phyloP scores from a whole-genome alignment of 2,888 invertebrate genomes.

The Unio pictorum region DNA sequence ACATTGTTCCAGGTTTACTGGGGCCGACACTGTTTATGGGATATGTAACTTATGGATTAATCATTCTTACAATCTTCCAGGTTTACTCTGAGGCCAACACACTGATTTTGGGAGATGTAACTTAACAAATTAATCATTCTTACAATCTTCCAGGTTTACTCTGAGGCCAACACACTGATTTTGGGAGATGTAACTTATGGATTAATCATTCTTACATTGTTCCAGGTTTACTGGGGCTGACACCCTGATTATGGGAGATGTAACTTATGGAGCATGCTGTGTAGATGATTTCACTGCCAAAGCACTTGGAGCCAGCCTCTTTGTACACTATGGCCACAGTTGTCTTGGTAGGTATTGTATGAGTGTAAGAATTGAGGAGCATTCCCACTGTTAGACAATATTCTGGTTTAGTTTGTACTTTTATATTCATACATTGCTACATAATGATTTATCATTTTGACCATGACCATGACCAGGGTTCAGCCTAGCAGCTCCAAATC shows the following conservation, averaged over 20 bases:
- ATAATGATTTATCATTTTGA: no score
- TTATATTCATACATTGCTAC: no score
- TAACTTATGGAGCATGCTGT: slow-evolving; percentile 99
- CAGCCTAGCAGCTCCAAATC: no score
- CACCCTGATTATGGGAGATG: slow-evolving; percentile 97
- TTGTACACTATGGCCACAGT: slow-evolving; percentile 98
- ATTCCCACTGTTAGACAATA: no score
- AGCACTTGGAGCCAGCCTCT: slow-evolving; percentile 89
- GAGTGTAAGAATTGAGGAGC: not conserved
- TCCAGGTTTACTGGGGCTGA: slow-evolving; percentile 86
- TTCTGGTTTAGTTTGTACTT: no score
- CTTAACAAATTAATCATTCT: not conserved
- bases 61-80: slow-evolving; percentile 29
- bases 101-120: slow-evolving; percentile 91
- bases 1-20: slow-evolving; percentile 77
- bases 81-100: slow-evolving; percentile 90
- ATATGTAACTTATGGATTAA: slow-evolving; percentile 98
- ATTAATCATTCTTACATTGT: slow-evolving; percentile 1
- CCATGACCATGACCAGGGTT: no score
- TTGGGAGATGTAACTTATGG: slow-evolving; percentile 99
- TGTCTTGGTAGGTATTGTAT: slow-evolving; percentile 77
- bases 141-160: slow-evolving; percentile 77
- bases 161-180: slow-evolving; percentile 88
- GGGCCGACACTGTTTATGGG: slow-evolving; percentile 97
- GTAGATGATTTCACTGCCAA: slow-evolving; percentile 96